Base-by-base conservation (phyloP, 2,888 invertebrate genomes). In the Eulithis prunata region DNA sequence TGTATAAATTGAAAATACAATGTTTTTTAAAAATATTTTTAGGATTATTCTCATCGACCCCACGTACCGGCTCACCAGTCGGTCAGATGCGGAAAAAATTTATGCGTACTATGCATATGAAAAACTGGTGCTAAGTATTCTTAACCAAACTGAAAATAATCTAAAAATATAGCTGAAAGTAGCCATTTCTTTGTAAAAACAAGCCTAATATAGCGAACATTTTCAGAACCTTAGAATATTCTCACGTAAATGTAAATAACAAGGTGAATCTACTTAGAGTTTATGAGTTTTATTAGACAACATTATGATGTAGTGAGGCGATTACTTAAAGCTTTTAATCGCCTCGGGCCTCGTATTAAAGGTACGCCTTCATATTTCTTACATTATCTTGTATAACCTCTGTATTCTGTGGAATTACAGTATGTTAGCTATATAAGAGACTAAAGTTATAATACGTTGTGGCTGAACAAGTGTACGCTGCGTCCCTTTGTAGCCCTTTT, bases 291-390 rank as follows among this genome's bases (percentile, higher is more conserved):
- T 71, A 73, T 71, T 71, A 73, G 72, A 73, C 70, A 70, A 71
- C 62, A 73, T 71, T 72, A 70, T 73, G 71, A 69, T 69, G 65
- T 72, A 72, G 69, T 69, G 60, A 57, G 65, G 68, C 59, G 76
- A 78, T 80, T 81, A 78, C 76, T 75, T 74, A 72, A 75, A 78
- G 74, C 73, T 72, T 75, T 67, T 73, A 73, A 77, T 76, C 72
- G 69, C 66, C 68, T 63, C 70, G 74, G 78, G 76, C 70, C 70
- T 70, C 72, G 72, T 75, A 75, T 79, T 74, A 72, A 74, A 74
- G 71, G 70, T 64, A 46, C 67, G 70, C 70, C 71, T 75, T 73
- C 76, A 77, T 78, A 79, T 77, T 80, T 78, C 75, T 77, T 75
- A 74, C 72, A 76, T 77, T 75, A 81, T 77, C 74, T 66, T 8